Evolutionary conservation across 2,113 vertebrate genomes (phyloP).

Genomic region (Pachycephala philippinensis): DNA sequence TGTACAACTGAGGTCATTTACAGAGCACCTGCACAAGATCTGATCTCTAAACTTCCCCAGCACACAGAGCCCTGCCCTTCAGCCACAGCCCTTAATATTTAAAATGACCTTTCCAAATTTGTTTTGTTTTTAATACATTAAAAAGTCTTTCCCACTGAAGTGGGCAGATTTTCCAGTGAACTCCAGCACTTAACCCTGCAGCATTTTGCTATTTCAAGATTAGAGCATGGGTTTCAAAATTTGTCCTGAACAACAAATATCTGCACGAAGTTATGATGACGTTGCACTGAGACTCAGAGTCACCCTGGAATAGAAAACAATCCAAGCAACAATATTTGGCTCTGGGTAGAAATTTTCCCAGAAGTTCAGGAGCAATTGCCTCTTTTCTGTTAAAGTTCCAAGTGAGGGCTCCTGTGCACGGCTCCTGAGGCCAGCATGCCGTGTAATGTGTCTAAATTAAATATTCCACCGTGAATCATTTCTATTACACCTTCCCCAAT

Average conservation of each 20-base stretch:
- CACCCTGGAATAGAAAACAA: conserved; percentile 35
- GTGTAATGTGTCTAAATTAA: background rate
- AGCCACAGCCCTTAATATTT: background rate
- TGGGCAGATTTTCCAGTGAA: conserved; percentile 34
- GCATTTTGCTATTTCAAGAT: conserved; percentile 49
- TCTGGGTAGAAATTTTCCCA: background rate
- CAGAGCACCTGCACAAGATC: background rate
- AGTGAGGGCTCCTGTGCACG: background rate
- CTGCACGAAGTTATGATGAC: background rate
- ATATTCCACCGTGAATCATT: background rate
- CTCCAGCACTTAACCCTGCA: conserved; percentile 39
- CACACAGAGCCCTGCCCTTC: background rate
- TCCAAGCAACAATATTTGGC: background rate
- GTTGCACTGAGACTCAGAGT: background rate
- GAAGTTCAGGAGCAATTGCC: background rate
- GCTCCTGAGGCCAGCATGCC: background rate
- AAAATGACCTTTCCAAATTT: conserved; percentile 36
- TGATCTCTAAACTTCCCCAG: background rate
- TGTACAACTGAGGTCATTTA: background rate
- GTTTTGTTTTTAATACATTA: background rate
- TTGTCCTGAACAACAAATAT: background rate
- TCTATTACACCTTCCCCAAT: background rate
- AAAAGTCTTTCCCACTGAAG: conserved; percentile 37
- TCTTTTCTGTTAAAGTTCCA: background rate
- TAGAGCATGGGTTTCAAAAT: background rate